Conservation (phyloP, 2,113 vertebrate genomes). For the Odocoileus hemionus region DNA sequence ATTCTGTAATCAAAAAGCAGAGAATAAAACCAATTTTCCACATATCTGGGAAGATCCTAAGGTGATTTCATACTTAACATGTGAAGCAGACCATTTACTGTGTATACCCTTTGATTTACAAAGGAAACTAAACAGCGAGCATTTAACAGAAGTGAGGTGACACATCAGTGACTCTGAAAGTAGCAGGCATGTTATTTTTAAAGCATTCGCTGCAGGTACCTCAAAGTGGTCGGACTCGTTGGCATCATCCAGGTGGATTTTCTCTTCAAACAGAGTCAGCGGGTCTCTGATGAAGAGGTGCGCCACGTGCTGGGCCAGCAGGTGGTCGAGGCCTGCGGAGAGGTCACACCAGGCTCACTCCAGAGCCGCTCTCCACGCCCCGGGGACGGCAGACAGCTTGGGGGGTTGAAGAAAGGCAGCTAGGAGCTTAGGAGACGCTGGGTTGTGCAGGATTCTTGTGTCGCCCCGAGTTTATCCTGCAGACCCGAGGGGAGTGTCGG, state of each 20-base stretch:
- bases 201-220: conserved; percentile 70
- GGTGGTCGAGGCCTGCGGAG: conserved; percentile 93
- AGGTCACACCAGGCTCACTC: neutral
- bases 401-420: neutral
- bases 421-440: neutral
- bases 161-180: neutral
- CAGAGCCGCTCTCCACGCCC: neutral
- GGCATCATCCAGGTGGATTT: conserved; percentile 95
- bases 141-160: neutral
- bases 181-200: neutral
- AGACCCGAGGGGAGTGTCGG: neutral
- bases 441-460: neutral
- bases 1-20: conserved; percentile 84
- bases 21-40: neutral
- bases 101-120: neutral
- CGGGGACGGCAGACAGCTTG: neutral
- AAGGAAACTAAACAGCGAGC: neutral
- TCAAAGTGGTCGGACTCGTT: conserved; percentile 99
- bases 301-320: conserved; percentile 96
- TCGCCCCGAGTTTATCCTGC: neutral
- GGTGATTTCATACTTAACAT: neutral
- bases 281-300: conserved; percentile 99
- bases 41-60: neutral
- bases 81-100: neutral
- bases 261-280: conserved; percentile 93